Evolutionary conservation across 2,888 invertebrate species (phyloP).

Genomic region (Mythimna impura): DNA sequence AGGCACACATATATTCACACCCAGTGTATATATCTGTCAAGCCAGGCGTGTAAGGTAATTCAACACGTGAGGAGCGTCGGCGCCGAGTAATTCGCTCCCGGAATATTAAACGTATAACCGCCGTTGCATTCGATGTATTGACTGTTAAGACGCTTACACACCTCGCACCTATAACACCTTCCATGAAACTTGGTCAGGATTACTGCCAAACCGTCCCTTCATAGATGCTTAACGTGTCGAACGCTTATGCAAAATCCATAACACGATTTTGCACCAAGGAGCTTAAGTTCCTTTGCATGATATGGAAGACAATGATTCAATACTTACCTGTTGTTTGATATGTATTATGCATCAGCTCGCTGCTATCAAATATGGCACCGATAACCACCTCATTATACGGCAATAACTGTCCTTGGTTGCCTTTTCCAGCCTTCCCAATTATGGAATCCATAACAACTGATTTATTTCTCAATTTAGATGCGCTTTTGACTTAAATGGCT

Average conservation of each 20-base stretch:
- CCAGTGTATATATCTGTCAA: conserved; percentile 62
- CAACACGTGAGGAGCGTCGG: conserved; percentile 65
- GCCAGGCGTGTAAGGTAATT: conserved; percentile 66
- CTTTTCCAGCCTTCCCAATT: conserved; percentile 54
- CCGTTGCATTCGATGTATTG: conserved; percentile 58
- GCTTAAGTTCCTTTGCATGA: conserved; percentile 25
- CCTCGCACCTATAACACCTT: conserved; percentile 28
- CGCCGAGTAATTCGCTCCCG: conserved; percentile 62
- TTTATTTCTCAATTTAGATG: conserved; percentile 53
- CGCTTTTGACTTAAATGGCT: conserved; percentile 46
- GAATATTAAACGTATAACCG: conserved; percentile 66
- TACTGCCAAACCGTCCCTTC: conserved; percentile 13
- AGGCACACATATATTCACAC: conserved; percentile 50
- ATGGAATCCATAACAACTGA: conserved; percentile 48
- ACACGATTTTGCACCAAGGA: conserved; percentile 15
- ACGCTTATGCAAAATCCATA: conserved; percentile 44
- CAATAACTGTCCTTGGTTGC: conserved; percentile 46
- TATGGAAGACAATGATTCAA: conserved; percentile 33
- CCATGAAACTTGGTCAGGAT: conserved; percentile 20
- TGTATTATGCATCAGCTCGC: conserved; percentile 48
- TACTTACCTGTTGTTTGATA: conserved; percentile 7
- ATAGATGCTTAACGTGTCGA: conserved; percentile 28
- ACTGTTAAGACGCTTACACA: conserved; percentile 51
- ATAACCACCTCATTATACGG: conserved; percentile 51
- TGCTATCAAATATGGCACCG: conserved; percentile 40